Conservation (phyloP, 2,797 vertebrate species). For the Pteronotus mesoamericanus region DNA sequence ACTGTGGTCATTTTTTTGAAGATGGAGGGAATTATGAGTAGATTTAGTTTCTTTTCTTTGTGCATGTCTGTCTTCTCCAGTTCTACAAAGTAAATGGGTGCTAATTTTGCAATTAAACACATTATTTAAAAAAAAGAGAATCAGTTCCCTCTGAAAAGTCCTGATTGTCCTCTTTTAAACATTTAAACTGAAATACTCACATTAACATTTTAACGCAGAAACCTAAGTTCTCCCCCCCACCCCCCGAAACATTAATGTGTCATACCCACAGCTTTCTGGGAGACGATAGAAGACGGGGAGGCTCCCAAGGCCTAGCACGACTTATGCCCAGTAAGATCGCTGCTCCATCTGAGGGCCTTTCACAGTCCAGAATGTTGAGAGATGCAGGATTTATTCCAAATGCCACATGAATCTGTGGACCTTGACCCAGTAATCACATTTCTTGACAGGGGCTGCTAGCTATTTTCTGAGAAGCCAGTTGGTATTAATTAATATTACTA, state of each 20-base stretch:
- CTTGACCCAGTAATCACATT: background rate
- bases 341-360: slow-evolving; percentile 37
- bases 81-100: background rate
- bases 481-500: slow-evolving; percentile 65
- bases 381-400: background rate
- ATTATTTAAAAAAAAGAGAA: background rate
- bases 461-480: slow-evolving; percentile 59
- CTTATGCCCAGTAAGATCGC: background rate
- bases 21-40: background rate
- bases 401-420: background rate
- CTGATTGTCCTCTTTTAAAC: background rate
- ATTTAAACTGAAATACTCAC: background rate
- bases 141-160: background rate
- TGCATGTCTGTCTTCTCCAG: background rate
- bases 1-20: background rate
- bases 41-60: background rate
- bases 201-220: slow-evolving; percentile 8
- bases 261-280: background rate
- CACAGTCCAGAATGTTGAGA: slow-evolving; percentile 45
- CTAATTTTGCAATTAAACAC: background rate
- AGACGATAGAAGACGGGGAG: background rate
- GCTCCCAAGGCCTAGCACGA: background rate
- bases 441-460: background rate
- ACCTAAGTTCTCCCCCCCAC: accelerated
- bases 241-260: background rate